Conservation (phyloP, 2,888 invertebrate genomes). For the Homarus gammarus region DNA sequence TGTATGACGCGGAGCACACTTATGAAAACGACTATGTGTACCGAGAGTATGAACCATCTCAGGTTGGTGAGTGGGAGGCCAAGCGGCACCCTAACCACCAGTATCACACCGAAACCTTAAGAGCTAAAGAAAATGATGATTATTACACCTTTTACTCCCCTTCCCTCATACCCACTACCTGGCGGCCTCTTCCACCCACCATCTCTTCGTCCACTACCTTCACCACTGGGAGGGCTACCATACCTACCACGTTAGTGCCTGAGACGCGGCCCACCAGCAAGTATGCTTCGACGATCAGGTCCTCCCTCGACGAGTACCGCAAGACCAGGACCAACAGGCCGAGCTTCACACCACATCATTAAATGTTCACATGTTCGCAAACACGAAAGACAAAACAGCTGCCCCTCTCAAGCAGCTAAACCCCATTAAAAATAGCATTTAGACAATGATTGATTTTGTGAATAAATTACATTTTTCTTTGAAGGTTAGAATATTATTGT, state of each 20-base stretch:
- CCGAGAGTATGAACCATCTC: slow-evolving; percentile 1
- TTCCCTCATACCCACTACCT: not conserved
- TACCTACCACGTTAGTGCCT: not conserved
- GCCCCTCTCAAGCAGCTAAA: too few relatives aligned
- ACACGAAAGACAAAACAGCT: too few relatives aligned
- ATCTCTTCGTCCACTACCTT: not conserved
- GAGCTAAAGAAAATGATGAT: not conserved
- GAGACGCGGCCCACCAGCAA: not conserved
- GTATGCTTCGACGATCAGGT: not conserved
- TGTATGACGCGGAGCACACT: not conserved
- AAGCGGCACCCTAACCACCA: not conserved
- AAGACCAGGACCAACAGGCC: not conserved
- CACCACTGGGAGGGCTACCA: not conserved
- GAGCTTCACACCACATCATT: not conserved
- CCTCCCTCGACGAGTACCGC: not conserved
- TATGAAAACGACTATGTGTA: not conserved
- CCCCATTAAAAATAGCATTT: too few relatives aligned
- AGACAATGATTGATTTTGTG: too few relatives aligned
- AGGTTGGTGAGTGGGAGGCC: not conserved
- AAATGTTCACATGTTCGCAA: too few relatives aligned
- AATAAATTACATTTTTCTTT: too few relatives aligned
- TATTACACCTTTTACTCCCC: not conserved
- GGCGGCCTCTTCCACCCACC: not conserved
- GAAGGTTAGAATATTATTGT: too few relatives aligned
- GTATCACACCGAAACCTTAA: not conserved